Percentiles rank a stretch among this genome's conserved stretches.
Evolutionary conservation across 23 tunicate genomes (phyloP).

Genomic region (Oikopleura vanhoeffeni): DNA sequence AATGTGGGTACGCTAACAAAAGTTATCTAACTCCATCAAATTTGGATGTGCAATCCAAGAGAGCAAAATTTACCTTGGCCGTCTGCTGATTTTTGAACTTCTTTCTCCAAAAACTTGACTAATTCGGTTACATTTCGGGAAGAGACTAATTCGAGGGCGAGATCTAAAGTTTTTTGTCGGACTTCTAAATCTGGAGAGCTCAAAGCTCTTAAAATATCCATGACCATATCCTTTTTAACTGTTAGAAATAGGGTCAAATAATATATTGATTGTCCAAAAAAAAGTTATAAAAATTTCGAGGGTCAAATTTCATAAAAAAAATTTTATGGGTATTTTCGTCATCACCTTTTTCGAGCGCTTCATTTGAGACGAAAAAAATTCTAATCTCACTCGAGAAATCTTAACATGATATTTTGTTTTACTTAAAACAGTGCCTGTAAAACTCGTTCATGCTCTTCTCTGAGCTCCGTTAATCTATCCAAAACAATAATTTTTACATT

Average conservation of each 20-base stretch:
- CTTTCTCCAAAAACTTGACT: conserved; percentile 86
- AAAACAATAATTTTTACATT: conserved; percentile 91
- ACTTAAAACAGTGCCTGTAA: no score
- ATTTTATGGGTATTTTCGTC: no score
- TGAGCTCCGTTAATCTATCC: conserved; percentile 54
- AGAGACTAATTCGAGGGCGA: conserved; percentile 83
- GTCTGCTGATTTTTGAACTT: conserved; percentile 21
- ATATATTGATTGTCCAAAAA: neutral
- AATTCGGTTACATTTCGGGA: conserved; percentile 82
- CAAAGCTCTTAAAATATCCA: conserved; percentile 87
- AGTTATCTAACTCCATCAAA: no score
- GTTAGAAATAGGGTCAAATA: neutral
- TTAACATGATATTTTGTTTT: no score
- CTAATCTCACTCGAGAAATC: no score
- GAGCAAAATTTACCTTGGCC: no score
- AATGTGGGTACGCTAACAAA: no score
- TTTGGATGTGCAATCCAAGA: no score
- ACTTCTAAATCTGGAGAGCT: conserved; percentile 95
- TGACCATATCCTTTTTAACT: conserved; percentile 80
- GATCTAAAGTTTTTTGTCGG: conserved; percentile 63
- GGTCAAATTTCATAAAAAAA: no score
- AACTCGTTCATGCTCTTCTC: conserved; percentile 2
- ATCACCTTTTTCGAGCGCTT: no score
- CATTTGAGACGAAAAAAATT: no score
- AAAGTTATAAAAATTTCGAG: no score